Evolutionary conservation across 1,140 invertebrate species (phyloP).

Genomic region (Lepidurus arcticus): DNA sequence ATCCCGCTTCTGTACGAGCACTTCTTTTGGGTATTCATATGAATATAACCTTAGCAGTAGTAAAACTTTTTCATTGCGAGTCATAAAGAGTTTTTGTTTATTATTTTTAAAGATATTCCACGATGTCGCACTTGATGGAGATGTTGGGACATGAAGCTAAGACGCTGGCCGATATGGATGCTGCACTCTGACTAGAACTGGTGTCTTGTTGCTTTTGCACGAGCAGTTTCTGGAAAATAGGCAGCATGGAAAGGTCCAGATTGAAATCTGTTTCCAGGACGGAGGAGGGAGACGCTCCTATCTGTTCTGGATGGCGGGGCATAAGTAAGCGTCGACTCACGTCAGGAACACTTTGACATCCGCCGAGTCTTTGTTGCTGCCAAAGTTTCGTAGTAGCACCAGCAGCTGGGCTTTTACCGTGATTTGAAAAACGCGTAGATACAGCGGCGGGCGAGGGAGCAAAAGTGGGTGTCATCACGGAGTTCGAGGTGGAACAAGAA

Average conservation of each 20-base stretch:
- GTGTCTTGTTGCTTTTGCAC: conserved; percentile 34
- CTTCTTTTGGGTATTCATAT: too few species aligned
- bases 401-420: conserved; percentile 31
- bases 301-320: conserved; percentile 26
- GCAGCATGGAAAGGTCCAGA: conserved; percentile 59
- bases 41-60: not conserved
- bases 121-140: conserved; percentile 91
- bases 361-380: conserved; percentile 37
- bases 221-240: conserved; percentile 77
- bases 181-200: conserved; percentile 26
- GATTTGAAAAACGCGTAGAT: conserved; percentile 26
- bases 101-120: conserved; percentile 72
- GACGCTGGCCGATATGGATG: conserved; percentile 30
- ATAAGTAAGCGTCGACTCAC: conserved; percentile 34
- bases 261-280: conserved; percentile 36
- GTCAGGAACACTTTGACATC: conserved; percentile 40
- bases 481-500: conserved; percentile 26
- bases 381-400: conserved; percentile 23
- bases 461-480: conserved; percentile 9
- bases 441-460: conserved; percentile 26
- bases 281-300: conserved; percentile 34
- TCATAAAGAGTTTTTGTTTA: not conserved
- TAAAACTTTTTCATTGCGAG: not conserved
- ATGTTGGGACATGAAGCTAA: conserved; percentile 85
- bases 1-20: not conserved